Conservation (phyloP, 2,797 vertebrate genomes). For the Sebastes baramenuke region DNA sequence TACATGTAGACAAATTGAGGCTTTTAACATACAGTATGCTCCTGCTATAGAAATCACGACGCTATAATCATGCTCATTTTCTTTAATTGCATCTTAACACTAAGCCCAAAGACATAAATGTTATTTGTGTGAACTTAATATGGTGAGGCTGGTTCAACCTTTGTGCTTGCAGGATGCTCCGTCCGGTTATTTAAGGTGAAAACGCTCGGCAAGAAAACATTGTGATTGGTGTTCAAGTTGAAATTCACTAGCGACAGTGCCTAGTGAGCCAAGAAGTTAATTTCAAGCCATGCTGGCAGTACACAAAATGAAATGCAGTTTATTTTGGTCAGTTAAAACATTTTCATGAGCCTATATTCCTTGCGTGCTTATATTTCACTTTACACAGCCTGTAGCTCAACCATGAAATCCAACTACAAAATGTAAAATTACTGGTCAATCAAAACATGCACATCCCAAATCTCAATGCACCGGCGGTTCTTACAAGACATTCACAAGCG, state of each 20-base stretch:
- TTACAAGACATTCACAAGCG: slow-evolving; percentile 51
- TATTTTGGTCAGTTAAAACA: slow-evolving; percentile 57
- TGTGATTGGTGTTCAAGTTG: slow-evolving; percentile 18
- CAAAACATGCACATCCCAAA: slow-evolving; percentile 46
- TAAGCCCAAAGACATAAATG: neutral
- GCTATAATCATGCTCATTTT: neutral
- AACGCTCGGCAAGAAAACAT: slow-evolving; percentile 13
- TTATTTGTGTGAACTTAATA: neutral
- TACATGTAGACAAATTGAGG: neutral
- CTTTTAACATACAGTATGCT: neutral
- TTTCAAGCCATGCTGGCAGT: slow-evolving; percentile 62
- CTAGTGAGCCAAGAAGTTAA: slow-evolving; percentile 65
- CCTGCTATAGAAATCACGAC: neutral
- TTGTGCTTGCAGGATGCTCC: neutral
- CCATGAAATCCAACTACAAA: slow-evolving; percentile 57
- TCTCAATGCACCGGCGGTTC: slow-evolving; percentile 34
- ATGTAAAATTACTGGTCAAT: slow-evolving; percentile 67
- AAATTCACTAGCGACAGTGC: slow-evolving; percentile 44
- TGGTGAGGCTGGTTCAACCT: neutral
- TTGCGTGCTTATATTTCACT: slow-evolving; percentile 52
- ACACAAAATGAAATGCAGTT: slow-evolving; percentile 62
- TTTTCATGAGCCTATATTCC: slow-evolving; percentile 56
- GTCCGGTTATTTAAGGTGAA: slow-evolving; percentile 34
- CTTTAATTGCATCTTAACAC: neutral
- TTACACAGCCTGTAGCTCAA: slow-evolving; percentile 38